Evolutionary conservation across 2,888 invertebrate genomes (phyloP), one percentile per base, ranked within the genome.

Genomic region (Nymphalis urticae): DNA sequence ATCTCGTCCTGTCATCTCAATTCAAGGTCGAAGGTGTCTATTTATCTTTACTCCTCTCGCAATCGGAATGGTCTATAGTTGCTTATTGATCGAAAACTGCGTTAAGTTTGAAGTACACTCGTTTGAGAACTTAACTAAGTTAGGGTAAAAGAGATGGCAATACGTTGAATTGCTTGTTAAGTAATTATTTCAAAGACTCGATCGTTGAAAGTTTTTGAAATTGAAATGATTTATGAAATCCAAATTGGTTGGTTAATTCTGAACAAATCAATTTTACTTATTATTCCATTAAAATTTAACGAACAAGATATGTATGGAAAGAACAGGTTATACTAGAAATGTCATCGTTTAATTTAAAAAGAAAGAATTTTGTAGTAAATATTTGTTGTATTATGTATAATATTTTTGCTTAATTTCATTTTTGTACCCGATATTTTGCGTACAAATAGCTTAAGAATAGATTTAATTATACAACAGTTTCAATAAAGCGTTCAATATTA

Each of bases 401-500:
- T 56, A 54, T 53, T 36, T 62, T 56, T 62, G 62, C 62, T 56
- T 56, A 56, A 56, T 32, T 56, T 64, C 36, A 60, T 60, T 62
- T 66, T 65, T 70, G 70, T 73, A 72, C 72, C 71, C 72, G 70
- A 72, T 75, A 71, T 68, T 71, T 73, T 74, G 71, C 74, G 74
- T 74, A 76, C 74, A 74, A 74, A 75, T 75, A 76, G 60, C 61
- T 67, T 75, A 73, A 72, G 74, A 54, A 68, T 70, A 60, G 68
- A 54, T 50, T 50, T 63, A 54, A 66, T 63, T 59, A 66, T 48
- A 66, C 48, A 70, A 72, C 27, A 66, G 53, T 58, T 56, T 58
- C 42, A 59, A 68, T 32, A 27, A 66, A 61, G 27, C 54, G 47
- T 27, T 64, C 51, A 60, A 61, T 50, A 27, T 73, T 72, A 70